A percentile compares a stretch with the other conserved stretches of the same genome.
These are phyloP conservation scores for Phylloscopus trochilus DNA, from an alignment of 2,113 vertebrate species.

Conservation along the genomic window DNA sequence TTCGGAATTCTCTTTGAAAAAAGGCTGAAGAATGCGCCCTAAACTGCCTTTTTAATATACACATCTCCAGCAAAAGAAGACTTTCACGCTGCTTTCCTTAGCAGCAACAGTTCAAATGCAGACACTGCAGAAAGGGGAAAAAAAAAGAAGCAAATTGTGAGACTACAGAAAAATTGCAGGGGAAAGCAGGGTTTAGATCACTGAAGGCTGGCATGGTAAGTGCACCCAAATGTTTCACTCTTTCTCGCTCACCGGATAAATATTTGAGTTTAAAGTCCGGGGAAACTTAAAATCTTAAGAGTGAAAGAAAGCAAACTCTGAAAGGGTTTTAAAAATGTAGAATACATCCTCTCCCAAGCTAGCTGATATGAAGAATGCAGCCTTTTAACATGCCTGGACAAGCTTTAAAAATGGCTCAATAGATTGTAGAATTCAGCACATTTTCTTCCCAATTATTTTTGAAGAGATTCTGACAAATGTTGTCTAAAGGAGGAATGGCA, in stretches of 20 bases:
- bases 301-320: neutral
- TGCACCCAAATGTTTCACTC: neutral
- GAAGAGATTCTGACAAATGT: constrained; percentile 69
- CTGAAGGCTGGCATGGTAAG: neutral
- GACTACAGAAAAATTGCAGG: neutral
- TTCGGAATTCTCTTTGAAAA: neutral
- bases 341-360: constrained; percentile 1
- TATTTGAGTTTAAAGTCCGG: constrained; percentile 42
- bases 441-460: constrained; percentile 76
- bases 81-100: neutral
- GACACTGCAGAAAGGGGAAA: neutral
- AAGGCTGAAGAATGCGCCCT: neutral
- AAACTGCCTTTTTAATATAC: neutral
- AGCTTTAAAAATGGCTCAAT: constrained; percentile 60
- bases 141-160: neutral
- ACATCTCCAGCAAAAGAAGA: neutral
- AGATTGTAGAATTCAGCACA: constrained; percentile 51
- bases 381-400: constrained; percentile 26
- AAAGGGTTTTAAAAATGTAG: constrained; percentile 30
- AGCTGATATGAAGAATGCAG: neutral
- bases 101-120: neutral
- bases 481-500: constrained; percentile 64
- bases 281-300: constrained; percentile 21
- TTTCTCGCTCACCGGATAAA: constrained; percentile 34
- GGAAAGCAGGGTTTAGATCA: neutral